These are phyloP conservation scores for Tetragnatha montana DNA, from an alignment of 2,888 invertebrate species.

Conservation along the genomic window DNA sequence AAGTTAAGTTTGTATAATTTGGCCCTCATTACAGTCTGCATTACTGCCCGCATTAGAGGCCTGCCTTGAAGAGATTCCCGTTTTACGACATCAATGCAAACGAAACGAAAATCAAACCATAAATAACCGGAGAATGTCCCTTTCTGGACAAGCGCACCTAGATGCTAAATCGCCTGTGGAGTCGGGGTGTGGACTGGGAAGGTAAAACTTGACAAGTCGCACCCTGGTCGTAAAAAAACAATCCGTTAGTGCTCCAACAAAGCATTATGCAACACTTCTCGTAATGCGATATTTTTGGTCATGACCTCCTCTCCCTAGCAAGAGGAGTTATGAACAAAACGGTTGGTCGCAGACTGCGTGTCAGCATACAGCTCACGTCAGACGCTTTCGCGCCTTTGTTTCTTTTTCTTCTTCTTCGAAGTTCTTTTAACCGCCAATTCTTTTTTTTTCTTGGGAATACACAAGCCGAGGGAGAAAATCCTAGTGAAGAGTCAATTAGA, in stretches of 20 bases:
- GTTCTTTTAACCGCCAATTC: conserved; percentile 15
- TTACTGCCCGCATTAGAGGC: too few relatives aligned
- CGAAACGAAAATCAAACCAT: too few relatives aligned
- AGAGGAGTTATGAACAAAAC: conserved; percentile 42
- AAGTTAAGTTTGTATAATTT: too few relatives aligned
- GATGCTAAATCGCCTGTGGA: too few relatives aligned
- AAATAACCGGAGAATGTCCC: too few relatives aligned
- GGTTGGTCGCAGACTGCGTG: conserved; percentile 59
- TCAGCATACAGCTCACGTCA: conserved; percentile 58
- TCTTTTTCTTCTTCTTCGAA: conserved; percentile 23
- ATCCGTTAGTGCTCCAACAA: background rate
- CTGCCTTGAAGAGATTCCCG: too few relatives aligned
- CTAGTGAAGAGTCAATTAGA: background rate
- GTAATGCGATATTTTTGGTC: conserved; percentile 50
- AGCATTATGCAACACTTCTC: conserved; percentile 24
- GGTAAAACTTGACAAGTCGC: background rate
- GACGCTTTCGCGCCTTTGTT: conserved; percentile 33
- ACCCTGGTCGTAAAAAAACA: background rate
- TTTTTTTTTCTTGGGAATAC: background rate
- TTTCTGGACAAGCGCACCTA: too few relatives aligned
- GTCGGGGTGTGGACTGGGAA: background rate
- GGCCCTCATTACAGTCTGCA: too few relatives aligned
- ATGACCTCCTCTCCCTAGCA: conserved; percentile 38
- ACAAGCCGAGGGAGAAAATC: background rate
- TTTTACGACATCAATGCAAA: too few relatives aligned